Base-by-base conservation (phyloP, 2,888 invertebrate genomes). In the Neoitamus cyanurus region DNA sequence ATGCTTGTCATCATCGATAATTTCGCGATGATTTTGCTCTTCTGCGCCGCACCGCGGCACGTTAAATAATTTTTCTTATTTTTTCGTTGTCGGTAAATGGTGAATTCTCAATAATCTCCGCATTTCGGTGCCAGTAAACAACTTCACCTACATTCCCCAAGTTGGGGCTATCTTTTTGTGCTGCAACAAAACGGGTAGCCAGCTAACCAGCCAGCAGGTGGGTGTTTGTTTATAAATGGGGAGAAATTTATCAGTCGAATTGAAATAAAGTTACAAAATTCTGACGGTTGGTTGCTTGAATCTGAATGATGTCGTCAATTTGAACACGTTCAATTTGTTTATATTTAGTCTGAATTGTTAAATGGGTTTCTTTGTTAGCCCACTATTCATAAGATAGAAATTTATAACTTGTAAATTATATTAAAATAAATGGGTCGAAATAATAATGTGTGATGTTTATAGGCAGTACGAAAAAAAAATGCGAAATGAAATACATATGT, bases 1-100 rank as follows among this genome's bases (percentile, higher is more conserved):
- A 28, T 75, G 37, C 28, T 6, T 75, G 75, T 75, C 75, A 75
- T 75, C 75, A 75, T 75, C 75, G 75, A 75, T 30, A 75, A 31
- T 42, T 75, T 28, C 28, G 75, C 42, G 75, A 75, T 73, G 25
- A 30, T 25, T 73, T 72, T 31, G 34, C 36, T 37, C 42, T 25
- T 37, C 75, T 37, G 37, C 28, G 75, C 37, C 42, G 15, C 48
- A 15, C 48, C 48, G n/a, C 1, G 20, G 48, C 48, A 48, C 48
- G 7, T 20, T 48, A 11, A 13, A n/a, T 42, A 42, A 42, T 48
- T 58, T 58, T 6, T 58, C 58, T 48, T 20, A 3, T 58, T 48
- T n/a, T 58, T 58, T 25, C 42, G 4, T 42, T n/a, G 13, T 42
- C 20, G 58, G 58, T 11, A 20, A 58, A 75, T 58, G 58, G 58